Conservation (phyloP, 2,888 invertebrate genomes). For the Nephrotoma flavescens region DNA sequence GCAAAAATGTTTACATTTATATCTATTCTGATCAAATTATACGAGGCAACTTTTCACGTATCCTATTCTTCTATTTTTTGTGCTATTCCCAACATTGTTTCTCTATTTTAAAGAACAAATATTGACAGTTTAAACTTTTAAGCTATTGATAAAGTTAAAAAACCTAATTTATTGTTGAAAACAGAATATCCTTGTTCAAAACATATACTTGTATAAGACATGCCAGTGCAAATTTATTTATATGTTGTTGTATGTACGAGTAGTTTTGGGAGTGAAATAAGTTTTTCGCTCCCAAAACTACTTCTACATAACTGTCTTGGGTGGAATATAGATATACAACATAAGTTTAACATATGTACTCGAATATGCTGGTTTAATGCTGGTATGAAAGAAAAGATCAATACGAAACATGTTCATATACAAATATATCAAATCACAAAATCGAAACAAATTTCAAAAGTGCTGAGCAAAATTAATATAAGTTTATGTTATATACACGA, state of each 20-base stretch:
- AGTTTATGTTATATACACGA: not conserved
- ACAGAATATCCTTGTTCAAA: not conserved
- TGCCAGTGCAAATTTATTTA: not conserved
- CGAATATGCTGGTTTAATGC: too few relatives aligned
- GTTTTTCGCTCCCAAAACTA: not conserved
- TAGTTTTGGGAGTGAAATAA: not conserved
- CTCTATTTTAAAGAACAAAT: not conserved
- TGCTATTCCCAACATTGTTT: not conserved
- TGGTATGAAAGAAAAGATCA: not conserved
- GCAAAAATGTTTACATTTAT: too few relatives aligned
- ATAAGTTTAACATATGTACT: not conserved
- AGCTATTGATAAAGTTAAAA: not conserved
- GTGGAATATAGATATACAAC: not conserved
- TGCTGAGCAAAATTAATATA: not conserved
- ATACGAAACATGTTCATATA: not conserved
- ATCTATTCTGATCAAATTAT: too few relatives aligned
- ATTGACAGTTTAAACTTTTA: not conserved
- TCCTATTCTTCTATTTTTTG: too few relatives aligned
- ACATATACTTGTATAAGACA: not conserved
- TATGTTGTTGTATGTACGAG: not conserved
- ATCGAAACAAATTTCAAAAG: not conserved
- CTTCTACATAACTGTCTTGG: not conserved
- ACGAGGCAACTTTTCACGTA: too few relatives aligned
- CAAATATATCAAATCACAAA: not conserved
- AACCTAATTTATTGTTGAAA: not conserved